Evolutionary conservation across 2,888 invertebrate species (phyloP), one percentile per base, ranked within the genome.

Genomic region (Lepidonotus clava): DNA sequence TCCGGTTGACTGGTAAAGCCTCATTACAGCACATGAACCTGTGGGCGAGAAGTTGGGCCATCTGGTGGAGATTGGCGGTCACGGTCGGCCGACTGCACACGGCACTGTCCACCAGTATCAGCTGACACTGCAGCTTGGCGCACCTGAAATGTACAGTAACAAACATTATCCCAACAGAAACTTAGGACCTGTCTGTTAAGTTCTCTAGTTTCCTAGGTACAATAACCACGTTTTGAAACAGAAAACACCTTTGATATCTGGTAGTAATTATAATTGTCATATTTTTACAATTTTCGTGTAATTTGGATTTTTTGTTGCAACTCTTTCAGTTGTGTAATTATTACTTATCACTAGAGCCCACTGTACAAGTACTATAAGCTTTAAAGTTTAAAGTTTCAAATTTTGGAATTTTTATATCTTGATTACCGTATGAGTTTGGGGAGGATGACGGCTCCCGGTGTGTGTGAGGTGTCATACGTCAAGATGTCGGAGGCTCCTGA

Each of bases 11-110:
- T 24, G 88, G 88, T 24, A 89, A 76, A 34, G 71, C n/a, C n/a
- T 41, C 66, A 14, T 84, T 85, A 56, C 41, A 86, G 66, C 71
- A 86, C 41, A 89, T 89, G 56, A 91, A 88, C 77, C 90, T 90
- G 77, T 87, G 88, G 0, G 90, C 89, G 0, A 88, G 77, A 34
- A 90, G 86, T 21, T 90, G 61, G 71, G 90, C 89, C 67, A 90
- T 56, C 66, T 90, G 89, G 87, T 90, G 90, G 28, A 89, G 51
- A 85, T 90, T 91, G 24, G 83, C 84, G 40, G 87, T 76, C 14
- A 89, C 85, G 34, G 88, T 89, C n/a, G 89, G 88, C 32, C 46
- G n/a, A 28, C 86, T 87, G 88, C 91, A 91, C 40, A 90, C 86
- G 88, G 88, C 28, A 14, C 61, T 40, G 61, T 87, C 86, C 28